Percentiles rank a stretch among this genome's conserved stretches.
Conservation (phyloP, 2,888 invertebrate genomes). For the Leptarthrus brevirostris region DNA sequence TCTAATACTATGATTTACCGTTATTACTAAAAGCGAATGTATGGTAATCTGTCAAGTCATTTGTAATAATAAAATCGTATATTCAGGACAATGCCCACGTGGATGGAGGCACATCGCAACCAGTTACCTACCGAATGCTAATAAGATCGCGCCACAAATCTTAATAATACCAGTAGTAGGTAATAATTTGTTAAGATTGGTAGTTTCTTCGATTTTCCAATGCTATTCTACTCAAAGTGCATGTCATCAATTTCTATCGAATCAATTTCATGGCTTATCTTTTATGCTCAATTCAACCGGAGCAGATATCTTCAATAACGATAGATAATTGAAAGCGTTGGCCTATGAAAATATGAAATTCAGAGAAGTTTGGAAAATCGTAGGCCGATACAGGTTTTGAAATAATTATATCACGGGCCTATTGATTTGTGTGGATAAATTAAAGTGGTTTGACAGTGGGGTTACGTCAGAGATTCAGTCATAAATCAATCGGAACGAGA, state of each 20-base stretch:
- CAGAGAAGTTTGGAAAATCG: not conserved
- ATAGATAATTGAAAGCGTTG: conserved; percentile 5
- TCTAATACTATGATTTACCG: not conserved
- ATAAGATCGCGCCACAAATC: conserved; percentile 3
- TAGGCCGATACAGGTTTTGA: conserved; percentile 3
- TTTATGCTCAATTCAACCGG: not conserved
- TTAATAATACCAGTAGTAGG: not conserved
- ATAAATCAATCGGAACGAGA: conserved; percentile 8
- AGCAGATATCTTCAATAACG: not conserved
- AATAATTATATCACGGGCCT: conserved; percentile 20
- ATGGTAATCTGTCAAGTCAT: too few species aligned
- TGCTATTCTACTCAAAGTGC: not conserved
- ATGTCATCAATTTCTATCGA: conserved; percentile 4
- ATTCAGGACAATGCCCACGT: conserved; percentile 19
- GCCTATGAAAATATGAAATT: not conserved
- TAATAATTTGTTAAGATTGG: not conserved
- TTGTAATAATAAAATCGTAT: not conserved
- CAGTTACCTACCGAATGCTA: conserved; percentile 1
- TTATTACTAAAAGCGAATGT: conserved; percentile 5
- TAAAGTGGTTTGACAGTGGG: conserved; percentile 14
- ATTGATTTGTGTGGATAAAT: not conserved
- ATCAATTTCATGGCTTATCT: conserved; percentile 2
- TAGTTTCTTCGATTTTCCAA: not conserved
- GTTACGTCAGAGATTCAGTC: conserved; percentile 9
- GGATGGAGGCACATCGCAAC: not conserved